Conservation (phyloP, 2,888 invertebrate species). For the Ethmia dodecea region DNA sequence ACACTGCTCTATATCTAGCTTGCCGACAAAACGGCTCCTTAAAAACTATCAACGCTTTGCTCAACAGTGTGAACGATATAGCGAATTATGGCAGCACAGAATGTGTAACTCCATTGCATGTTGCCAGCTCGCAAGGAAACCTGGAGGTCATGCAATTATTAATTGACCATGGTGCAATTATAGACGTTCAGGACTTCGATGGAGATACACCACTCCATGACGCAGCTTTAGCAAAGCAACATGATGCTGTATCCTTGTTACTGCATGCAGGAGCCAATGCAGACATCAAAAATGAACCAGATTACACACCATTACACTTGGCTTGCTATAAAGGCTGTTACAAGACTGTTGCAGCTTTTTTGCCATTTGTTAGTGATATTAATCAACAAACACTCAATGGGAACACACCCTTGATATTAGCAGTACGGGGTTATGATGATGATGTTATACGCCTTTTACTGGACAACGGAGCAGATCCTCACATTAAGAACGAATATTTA, state of each 20-base stretch:
- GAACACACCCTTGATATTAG: slow-evolving; percentile 54
- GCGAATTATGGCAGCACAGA: slow-evolving; percentile 65
- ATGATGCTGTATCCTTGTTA: slow-evolving; percentile 43
- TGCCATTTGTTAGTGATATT: slow-evolving; percentile 52
- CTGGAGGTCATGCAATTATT: slow-evolving; percentile 52
- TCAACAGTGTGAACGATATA: slow-evolving; percentile 52
- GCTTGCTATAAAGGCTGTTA: slow-evolving; percentile 58
- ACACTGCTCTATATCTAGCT: slow-evolving; percentile 66
- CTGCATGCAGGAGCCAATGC: slow-evolving; percentile 62
- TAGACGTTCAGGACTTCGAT: slow-evolving; percentile 67
- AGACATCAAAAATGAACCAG: slow-evolving; percentile 50
- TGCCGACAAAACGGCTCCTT: slow-evolving; percentile 50
- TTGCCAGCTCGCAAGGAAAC: slow-evolving; percentile 56
- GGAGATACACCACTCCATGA: slow-evolving; percentile 70
- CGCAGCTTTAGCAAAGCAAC: slow-evolving; percentile 45
- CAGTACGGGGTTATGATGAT: slow-evolving; percentile 43
- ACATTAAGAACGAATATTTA: slow-evolving; percentile 43
- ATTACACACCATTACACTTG: slow-evolving; percentile 61
- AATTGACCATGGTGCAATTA: slow-evolving; percentile 54
- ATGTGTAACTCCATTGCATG: slow-evolving; percentile 63
- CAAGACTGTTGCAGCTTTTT: slow-evolving; percentile 42
- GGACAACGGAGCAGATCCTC: slow-evolving; percentile 54
- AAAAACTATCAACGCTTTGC: slow-evolving; percentile 45
- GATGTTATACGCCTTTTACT: slow-evolving; percentile 53
- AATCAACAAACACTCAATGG: slow-evolving; percentile 48